Evolutionary conservation across 2,113 vertebrate genomes (phyloP).

Genomic region (Vireo altiloquus): DNA sequence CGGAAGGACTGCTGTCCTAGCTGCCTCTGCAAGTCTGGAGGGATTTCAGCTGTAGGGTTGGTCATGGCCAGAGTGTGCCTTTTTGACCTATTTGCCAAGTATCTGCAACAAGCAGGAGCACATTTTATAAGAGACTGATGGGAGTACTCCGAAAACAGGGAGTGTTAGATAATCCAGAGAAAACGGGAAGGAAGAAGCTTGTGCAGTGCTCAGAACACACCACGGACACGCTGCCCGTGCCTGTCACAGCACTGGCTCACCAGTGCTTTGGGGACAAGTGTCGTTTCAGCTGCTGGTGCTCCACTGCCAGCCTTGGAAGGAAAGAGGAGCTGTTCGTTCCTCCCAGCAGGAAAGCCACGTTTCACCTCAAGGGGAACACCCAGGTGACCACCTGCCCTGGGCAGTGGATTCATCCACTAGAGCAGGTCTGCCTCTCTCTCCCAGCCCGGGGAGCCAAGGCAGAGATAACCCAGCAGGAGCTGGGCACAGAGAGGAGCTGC

Average conservation of each 20-base stretch:
- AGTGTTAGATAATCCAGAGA: constrained; percentile 51
- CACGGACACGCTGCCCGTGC: background rate
- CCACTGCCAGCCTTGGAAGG: background rate
- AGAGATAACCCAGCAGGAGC: background rate
- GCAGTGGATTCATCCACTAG: rapidly evolving
- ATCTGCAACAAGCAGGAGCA: constrained; percentile 89
- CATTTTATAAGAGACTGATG: constrained; percentile 72
- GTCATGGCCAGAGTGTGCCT: constrained; percentile 97
- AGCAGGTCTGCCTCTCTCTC: background rate
- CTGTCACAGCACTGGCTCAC: background rate
- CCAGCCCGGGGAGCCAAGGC: background rate
- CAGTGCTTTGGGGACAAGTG: background rate
- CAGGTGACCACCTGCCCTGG: background rate
- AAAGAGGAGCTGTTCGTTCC: background rate
- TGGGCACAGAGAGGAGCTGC: background rate
- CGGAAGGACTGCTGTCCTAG: constrained; percentile 90
- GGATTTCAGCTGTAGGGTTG: constrained; percentile 90
- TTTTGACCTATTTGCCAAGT: constrained; percentile 99
- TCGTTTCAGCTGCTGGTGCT: background rate
- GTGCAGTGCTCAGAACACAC: background rate
- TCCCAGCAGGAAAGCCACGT: background rate
- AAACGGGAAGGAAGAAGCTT: background rate
- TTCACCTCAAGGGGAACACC: background rate
- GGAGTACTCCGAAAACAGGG: constrained; percentile 65
- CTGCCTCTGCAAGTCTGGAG: constrained; percentile 91